Evolutionary conservation across 2,888 invertebrate genomes (phyloP).

Genomic region (Acleris cristana): DNA sequence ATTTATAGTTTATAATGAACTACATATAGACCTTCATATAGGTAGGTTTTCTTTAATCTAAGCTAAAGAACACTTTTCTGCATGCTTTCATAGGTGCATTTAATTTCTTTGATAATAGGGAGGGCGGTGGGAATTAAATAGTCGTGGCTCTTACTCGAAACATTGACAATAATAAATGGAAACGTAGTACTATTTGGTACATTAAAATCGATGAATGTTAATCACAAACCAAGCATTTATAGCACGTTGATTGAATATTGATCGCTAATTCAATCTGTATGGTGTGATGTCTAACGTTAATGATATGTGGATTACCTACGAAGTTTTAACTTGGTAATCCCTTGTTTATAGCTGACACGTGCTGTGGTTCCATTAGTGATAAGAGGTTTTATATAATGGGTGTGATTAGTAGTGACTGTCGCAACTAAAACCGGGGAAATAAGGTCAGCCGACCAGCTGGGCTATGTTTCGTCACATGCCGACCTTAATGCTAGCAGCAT

Average conservation of each 20-base stretch:
- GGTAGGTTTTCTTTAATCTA: no score
- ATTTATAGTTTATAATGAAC: no score
- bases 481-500: background rate
- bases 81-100: no score
- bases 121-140: no score
- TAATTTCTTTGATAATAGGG: no score
- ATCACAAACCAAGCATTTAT: constrained; percentile 7
- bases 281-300: constrained; percentile 7
- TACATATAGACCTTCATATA: no score
- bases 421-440: constrained; percentile 11
- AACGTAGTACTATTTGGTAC: background rate
- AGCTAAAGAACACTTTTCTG: no score
- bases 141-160: no score
- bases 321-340: constrained; percentile 10
- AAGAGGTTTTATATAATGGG: constrained; percentile 16
- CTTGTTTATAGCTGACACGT: background rate
- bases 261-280: constrained; percentile 7
- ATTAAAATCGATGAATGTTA: constrained; percentile 2
- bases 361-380: constrained; percentile 22
- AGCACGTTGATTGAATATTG: constrained; percentile 16
- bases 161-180: no score
- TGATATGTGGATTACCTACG: constrained; percentile 2
- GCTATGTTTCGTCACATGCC: background rate
- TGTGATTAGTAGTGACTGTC: constrained; percentile 13
- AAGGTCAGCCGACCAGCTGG: constrained; percentile 12